phyloP scores from a whole-genome alignment of 2,113 vertebrate species.

The Saimiri boliviensis region DNA sequence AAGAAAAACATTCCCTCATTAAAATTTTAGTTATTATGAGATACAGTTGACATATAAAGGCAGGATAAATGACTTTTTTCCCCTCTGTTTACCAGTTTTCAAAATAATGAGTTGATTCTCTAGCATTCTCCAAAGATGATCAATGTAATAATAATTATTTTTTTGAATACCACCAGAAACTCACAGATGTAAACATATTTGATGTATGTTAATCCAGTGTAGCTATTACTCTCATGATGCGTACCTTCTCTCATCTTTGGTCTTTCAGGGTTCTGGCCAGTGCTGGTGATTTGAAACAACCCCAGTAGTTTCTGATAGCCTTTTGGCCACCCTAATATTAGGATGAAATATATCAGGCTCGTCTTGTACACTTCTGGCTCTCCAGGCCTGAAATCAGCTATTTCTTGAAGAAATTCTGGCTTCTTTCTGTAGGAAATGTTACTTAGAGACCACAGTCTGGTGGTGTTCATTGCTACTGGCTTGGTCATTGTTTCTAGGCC shows the following conservation, averaged over 20 bases:
- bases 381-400: neutral
- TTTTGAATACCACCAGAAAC: neutral
- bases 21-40: slow-evolving; percentile 56
- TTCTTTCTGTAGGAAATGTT: neutral
- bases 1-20: slow-evolving; percentile 22
- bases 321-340: neutral
- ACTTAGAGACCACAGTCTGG: neutral
- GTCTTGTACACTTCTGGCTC: neutral
- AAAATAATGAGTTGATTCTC: slow-evolving; percentile 44
- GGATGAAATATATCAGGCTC: neutral
- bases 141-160: neutral
- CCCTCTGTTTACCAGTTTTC: slow-evolving; percentile 50
- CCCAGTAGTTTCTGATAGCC: neutral
- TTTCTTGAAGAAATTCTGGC: neutral
- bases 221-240: neutral
- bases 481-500: neutral
- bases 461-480: neutral
- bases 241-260: neutral
- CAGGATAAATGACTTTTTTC: neutral
- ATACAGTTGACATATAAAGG: neutral
- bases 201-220: neutral
- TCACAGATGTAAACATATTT: neutral
- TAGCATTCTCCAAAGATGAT: neutral
- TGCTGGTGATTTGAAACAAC: neutral
- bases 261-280: neutral